phyloP scores from a whole-genome alignment of 2,888 invertebrate species.

The Caenorhabditis macrosperma region DNA sequence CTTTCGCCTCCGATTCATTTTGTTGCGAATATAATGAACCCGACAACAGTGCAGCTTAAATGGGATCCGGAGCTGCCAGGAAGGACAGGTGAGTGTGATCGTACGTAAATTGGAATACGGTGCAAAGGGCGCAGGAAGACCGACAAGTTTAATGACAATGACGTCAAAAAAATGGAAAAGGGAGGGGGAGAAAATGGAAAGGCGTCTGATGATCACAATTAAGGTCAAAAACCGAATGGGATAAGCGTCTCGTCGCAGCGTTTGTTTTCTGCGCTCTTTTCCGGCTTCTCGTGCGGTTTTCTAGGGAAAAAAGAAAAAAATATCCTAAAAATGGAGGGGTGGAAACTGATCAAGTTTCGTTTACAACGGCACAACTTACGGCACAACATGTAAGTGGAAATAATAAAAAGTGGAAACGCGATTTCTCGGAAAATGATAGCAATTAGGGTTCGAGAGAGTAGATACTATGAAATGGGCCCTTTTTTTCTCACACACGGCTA shows the following conservation, averaged over 20 bases:
- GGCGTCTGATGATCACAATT: no score
- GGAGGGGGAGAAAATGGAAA: no score
- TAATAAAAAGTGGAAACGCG: no score
- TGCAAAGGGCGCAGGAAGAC: neutral
- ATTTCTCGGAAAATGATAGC: neutral
- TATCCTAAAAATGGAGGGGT: no score
- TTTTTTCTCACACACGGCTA: constrained; percentile 7
- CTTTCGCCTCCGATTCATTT: constrained; percentile 76
- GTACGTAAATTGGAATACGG: neutral
- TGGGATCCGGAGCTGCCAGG: constrained; percentile 68
- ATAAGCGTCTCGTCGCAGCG: no score
- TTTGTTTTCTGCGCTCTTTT: no score
- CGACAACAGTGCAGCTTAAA: constrained; percentile 74
- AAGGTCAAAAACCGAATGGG: no score
- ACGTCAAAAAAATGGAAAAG: neutral
- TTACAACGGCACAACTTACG: neutral
- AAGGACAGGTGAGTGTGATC: constrained; percentile 14
- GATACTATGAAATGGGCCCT: constrained; percentile 27
- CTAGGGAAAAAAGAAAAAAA: neutral
- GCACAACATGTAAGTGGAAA: no score
- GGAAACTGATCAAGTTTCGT: neutral
- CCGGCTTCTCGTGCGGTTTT: neutral
- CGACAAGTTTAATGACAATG: neutral
- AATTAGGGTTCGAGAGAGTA: neutral
- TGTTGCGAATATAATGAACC: constrained; percentile 73